Evolutionary conservation across 2,113 vertebrate species (phyloP).

Genomic region (Planiliza haematocheilus): DNA sequence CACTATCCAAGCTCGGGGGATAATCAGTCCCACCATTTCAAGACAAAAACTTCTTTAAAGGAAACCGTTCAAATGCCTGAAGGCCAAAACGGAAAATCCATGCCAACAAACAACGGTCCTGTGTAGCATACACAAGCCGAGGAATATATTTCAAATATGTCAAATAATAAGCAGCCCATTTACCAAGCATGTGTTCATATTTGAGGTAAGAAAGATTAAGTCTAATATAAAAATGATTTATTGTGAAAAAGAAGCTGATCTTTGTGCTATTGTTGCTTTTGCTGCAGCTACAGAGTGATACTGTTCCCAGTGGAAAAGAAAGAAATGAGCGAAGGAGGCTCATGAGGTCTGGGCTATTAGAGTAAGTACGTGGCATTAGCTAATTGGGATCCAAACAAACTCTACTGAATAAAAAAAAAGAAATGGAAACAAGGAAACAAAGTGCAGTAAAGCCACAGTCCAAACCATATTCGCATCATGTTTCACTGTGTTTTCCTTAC

Average conservation of each 20-base stretch:
- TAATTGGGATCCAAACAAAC: conserved; percentile 59
- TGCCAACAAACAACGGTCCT: conserved; percentile 19
- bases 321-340: conserved; percentile 43
- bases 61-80: conserved; percentile 22
- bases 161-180: conserved; percentile 15
- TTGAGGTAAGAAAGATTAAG: conserved; percentile 10
- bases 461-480: conserved; percentile 12
- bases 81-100: conserved; percentile 25
- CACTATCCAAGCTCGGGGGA: conserved; percentile 49
- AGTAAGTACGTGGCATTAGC: conserved; percentile 41
- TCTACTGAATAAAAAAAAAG: conserved; percentile 36
- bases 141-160: conserved; percentile 19
- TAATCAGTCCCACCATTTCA: conserved; percentile 61
- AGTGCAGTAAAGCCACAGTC: neutral
- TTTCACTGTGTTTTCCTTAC: neutral
- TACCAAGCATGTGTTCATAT: conserved; percentile 7
- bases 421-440: conserved; percentile 14
- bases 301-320: conserved; percentile 25
- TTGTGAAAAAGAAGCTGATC: conserved; percentile 22
- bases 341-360: conserved; percentile 40
- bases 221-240: conserved; percentile 20
- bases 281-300: conserved; percentile 20
- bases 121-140: neutral
- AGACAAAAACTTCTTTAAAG: conserved; percentile 52
- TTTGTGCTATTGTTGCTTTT: conserved; percentile 2